Base-by-base conservation (phyloP, 1,140 invertebrate genomes). In the Lucilia cuprina region DNA sequence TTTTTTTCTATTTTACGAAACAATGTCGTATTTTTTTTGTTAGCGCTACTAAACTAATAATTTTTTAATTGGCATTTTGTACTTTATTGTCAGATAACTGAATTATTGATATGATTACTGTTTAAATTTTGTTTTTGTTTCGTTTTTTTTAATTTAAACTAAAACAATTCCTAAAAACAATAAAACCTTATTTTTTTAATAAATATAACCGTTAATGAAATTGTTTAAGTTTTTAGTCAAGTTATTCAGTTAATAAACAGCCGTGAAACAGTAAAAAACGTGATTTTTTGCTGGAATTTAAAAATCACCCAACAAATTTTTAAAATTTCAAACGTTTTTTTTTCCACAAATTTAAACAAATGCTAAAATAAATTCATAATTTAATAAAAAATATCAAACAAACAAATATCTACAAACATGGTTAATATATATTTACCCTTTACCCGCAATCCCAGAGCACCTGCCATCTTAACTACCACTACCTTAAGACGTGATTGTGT, bases 51-150 rank as follows among this genome's bases (percentile, higher is more conserved):
- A 49, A 41, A 49, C 41, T 80, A 80, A 80, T 80, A 80, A 49
- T 80, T 80, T 80, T 80, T 49, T 80, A 80, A 80, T 80, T 80
- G 77, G 77, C 77, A 49, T 80, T 80, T 80, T n/a, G n/a, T 34
- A n/a, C 12, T 80, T 49, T 25, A 49, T 80, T 80, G 77, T 80
- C 77, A 80, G 77, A 80, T 80, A 80, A 80, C 77, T 80, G 3
- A 21, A 17, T 21, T 50, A 80, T 80, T 80, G 77, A 80, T 80
- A 80, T 80, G 77, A 80, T 80, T 80, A 80, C 41, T n/a, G 30
- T 7, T 41, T 77, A 34, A 78, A 78, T 80, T 80, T 80, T 10
- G 49, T 19, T 77, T 80, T 80, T 80, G 77, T 77, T 35, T 77
- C 47, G n/a, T 80, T 13, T 80, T 78, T 80, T 49, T 21, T 21